Base-by-base conservation (phyloP, 2,797 vertebrate species). In the Coregonus suidteri region DNA sequence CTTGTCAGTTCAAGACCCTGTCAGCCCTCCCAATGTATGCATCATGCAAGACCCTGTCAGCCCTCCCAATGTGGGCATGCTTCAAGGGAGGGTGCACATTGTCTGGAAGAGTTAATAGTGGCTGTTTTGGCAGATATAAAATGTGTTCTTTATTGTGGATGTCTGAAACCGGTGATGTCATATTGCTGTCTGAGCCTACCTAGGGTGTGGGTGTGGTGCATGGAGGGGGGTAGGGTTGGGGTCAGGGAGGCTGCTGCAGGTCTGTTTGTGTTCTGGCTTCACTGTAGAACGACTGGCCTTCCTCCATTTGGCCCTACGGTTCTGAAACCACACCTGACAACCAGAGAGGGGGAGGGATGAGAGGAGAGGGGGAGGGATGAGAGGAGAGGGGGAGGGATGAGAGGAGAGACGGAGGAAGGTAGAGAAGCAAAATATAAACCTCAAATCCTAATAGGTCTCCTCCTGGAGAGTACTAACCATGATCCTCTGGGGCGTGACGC, bases 321-420 rank as follows among this genome's bases (percentile, higher is more conserved):
- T 99, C 92, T 99, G 98, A 91, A 99, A 99, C 98, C 98, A 99
- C 35, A 99, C 96, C 98, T 99, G 14, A 75, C 20, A 85, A 37
- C 78, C 20, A 75, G n/a, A 16, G 16, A 35, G 18, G 35, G 51
- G 16, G 7, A 78, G 14, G 59, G 4, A 41, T 71, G 41, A 59
- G 4, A 31, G 20, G 18, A 52, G 30, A 56, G 25, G 34, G 37
- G 37, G 54, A 4, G 70, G 52, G 25, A 25, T 25, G 25, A 25
- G 25, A 25, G 25, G n/a, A 16, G 16, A 35, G 18, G 35, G 51
- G 16, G 7, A 78, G 14, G 59, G 4, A 41, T 71, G 41, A 59
- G 4, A 31, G 20, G 18, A 52, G 30, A 56, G 25, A 54, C 0
- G 37, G 54, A 4, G 70, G 52, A 64, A 31, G 34, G 76, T 18